Conservation (phyloP, 2,888 invertebrate genomes). For the Maniola hyperantus region DNA sequence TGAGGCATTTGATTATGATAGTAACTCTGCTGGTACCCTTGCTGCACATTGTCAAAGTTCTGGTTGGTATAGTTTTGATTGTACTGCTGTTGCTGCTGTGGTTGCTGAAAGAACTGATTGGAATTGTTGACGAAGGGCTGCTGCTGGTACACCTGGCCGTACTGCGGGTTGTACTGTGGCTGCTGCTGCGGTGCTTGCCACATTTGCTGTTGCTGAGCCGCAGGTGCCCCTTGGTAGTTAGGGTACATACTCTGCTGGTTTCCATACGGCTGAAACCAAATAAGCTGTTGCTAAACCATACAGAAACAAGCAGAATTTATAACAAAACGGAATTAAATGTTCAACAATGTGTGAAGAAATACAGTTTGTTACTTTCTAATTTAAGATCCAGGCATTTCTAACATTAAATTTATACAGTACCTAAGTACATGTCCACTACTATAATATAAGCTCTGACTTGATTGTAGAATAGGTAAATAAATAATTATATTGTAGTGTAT, state of each 20-base stretch:
- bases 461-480: neutral
- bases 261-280: constrained; percentile 62
- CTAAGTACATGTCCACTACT: neutral
- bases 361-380: constrained; percentile 14
- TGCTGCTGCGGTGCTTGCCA: constrained; percentile 59
- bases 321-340: neutral
- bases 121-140: constrained; percentile 60
- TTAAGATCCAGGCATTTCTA: constrained; percentile 3
- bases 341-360: neutral
- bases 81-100: constrained; percentile 61
- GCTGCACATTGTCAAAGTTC: constrained; percentile 53
- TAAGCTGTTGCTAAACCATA: neutral
- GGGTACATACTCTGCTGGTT: constrained; percentile 66
- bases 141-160: constrained; percentile 64
- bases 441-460: neutral
- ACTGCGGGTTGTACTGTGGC: constrained; percentile 71
- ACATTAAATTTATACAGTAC: constrained; percentile 7
- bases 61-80: constrained; percentile 63
- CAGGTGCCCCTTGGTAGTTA: constrained; percentile 55
- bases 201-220: constrained; percentile 57
- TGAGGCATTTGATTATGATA: constrained; percentile 58
- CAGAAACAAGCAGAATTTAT: neutral
- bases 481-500: neutral
- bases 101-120: constrained; percentile 63
- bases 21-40: constrained; percentile 60